A percentile compares a stretch with the other conserved stretches of the same genome.
Conservation (phyloP, 2,797 vertebrate genomes). For the Macropodus opercularis region DNA sequence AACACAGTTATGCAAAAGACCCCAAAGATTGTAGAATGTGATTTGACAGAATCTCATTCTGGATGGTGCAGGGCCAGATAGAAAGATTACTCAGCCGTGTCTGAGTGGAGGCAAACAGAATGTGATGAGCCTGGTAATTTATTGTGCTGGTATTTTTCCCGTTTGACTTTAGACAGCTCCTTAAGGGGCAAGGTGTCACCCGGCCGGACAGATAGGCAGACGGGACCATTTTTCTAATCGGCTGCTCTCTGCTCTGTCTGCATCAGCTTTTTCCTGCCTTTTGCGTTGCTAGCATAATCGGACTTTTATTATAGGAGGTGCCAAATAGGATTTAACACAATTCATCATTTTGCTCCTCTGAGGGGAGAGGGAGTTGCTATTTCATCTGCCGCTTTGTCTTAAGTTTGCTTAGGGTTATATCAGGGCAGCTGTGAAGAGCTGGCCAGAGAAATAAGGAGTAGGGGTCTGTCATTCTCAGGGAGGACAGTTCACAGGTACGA, state of each 20-base stretch:
- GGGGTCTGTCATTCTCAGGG: slow-evolving; percentile 4
- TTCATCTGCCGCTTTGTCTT: slow-evolving; percentile 72
- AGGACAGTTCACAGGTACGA: slow-evolving; percentile 1
- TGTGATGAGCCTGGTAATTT: slow-evolving; percentile 72
- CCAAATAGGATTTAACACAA: slow-evolving; percentile 75
- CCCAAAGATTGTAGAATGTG: slow-evolving; percentile 41
- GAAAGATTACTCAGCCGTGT: slow-evolving; percentile 67
- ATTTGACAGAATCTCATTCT: slow-evolving; percentile 74
- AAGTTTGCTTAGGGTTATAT: slow-evolving; percentile 74
- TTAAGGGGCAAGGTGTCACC: slow-evolving; percentile 68
- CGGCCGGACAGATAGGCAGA: slow-evolving; percentile 57
- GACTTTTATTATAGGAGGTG: slow-evolving; percentile 68
- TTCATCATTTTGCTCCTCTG: slow-evolving; percentile 73
- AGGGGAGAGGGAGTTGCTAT: slow-evolving; percentile 52
- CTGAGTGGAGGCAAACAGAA: slow-evolving; percentile 63
- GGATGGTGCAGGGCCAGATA: slow-evolving; percentile 61
- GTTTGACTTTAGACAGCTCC: slow-evolving; percentile 76
- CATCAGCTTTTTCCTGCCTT: slow-evolving; percentile 65
- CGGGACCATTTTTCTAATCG: slow-evolving; percentile 58
- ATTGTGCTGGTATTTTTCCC: slow-evolving; percentile 71
- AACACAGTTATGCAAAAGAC: slow-evolving; percentile 68
- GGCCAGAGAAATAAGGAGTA: slow-evolving; percentile 35
- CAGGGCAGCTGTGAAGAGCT: slow-evolving; percentile 41
- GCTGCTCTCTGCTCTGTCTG: slow-evolving; percentile 43
- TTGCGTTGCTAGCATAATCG: slow-evolving; percentile 62